Base-by-base conservation (phyloP, 2,113 vertebrate genomes). In the Steatornis caripensis region DNA sequence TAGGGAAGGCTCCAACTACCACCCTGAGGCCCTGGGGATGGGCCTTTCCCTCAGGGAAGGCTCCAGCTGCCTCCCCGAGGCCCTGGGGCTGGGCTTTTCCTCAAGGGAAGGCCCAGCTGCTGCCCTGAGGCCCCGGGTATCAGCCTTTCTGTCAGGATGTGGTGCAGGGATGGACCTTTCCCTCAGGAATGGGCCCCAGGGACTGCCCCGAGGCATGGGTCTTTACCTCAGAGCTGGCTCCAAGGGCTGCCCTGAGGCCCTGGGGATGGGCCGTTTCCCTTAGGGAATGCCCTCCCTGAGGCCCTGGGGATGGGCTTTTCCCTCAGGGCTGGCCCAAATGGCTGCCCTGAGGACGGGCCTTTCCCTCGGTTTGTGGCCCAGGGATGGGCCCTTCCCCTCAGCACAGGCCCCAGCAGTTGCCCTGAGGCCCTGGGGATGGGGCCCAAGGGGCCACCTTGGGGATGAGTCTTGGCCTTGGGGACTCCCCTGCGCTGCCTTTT, bases 381-480 rank as follows among this genome's bases (percentile, higher is more conserved):
- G 1, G 32, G 37, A 22, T 11, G 15, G 62, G 2, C 43, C 4
- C 34, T 32, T 39, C 4, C 3, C 11, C 17, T 13, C 29, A 1
- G 16, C 6, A 10, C 0, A 1, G 7, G 11, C 22, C 43, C 45
- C 43, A 1, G 6, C 9, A 2, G 14, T 22, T 0, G 6, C 34
- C 54, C 39, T 1, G 5, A 4, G 23, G 21, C 45, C 30, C 30
- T 0, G 23, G 41, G 30, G 2, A 48, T 24, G 43, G 41, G 14
- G n/a, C n/a, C n/a, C n/a, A n/a, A n/a, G n/a, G n/a, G n/a, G n/a
- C n/a, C n/a, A n/a, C n/a, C n/a, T n/a, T 10, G 11, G 48, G 21
- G 48, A 49, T 49, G 48, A 21, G 20, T 12, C 22, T 61, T 49
- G 34, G 15, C 36, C 29, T 41, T 5, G 2, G 30, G 58, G 36